phyloP scores from a whole-genome alignment of 1,140 invertebrate species.

The Galleria mellonella region DNA sequence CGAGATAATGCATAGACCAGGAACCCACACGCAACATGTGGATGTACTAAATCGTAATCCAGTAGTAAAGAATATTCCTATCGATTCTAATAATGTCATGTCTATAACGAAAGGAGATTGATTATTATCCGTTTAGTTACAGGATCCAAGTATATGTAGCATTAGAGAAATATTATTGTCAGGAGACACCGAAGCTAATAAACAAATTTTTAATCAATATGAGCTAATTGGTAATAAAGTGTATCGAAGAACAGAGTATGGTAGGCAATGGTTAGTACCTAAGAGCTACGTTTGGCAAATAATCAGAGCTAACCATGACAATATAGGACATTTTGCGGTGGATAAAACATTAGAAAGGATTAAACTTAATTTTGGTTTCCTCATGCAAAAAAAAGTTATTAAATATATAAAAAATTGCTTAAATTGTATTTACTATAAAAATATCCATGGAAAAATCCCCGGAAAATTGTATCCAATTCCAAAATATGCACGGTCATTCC shows the following conservation, averaged over 20 bases:
- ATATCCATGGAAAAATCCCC: slow-evolving; percentile 6
- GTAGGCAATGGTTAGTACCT: slow-evolving; percentile 18
- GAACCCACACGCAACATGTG: slow-evolving; percentile 35
- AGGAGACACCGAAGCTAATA: slow-evolving; percentile 9
- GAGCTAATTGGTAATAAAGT: slow-evolving; percentile 18
- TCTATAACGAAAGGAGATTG: slow-evolving; percentile 22
- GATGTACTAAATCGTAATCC: slow-evolving; percentile 48
- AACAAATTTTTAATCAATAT: slow-evolving; percentile 14
- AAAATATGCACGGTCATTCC: slow-evolving; percentile 23
- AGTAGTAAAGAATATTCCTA: neutral
- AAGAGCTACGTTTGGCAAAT: slow-evolving; percentile 4
- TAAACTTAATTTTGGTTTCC: slow-evolving; percentile 2
- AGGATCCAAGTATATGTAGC: slow-evolving; percentile 17
- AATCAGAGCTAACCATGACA: slow-evolving; percentile 3
- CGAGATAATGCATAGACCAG: slow-evolving; percentile 18
- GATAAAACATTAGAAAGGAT: slow-evolving; percentile 5
- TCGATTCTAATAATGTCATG: slow-evolving; percentile 4
- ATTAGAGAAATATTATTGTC: slow-evolving; percentile 15
- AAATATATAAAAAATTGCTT: slow-evolving; percentile 34
- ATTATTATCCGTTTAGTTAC: slow-evolving; percentile 28
- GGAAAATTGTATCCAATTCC: slow-evolving; percentile 17
- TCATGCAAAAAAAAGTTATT: slow-evolving; percentile 12
- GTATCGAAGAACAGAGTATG: slow-evolving; percentile 14
- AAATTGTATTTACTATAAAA: no score
- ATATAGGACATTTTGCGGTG: slow-evolving; percentile 3